phyloP scores from a whole-genome alignment of 2,888 invertebrate species.

The Xylota sylvarum region DNA sequence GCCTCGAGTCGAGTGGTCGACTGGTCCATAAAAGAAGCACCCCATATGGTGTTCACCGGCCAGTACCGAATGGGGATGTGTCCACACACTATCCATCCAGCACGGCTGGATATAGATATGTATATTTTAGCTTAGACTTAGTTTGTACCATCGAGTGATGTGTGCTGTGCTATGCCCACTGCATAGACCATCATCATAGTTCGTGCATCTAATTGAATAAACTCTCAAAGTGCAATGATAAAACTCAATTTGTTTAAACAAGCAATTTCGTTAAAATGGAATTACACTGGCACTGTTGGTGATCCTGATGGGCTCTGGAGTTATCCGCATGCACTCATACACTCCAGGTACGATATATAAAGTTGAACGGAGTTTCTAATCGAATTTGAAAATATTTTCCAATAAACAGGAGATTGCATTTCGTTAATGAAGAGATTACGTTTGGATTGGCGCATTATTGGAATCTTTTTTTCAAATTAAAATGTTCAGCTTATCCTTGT shows the following conservation, averaged over 20 bases:
- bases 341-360: slow-evolving; percentile 28
- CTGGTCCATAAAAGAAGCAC: slow-evolving; percentile 20
- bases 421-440: neutral
- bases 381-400: slow-evolving; percentile 12
- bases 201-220: slow-evolving; percentile 63
- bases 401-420: neutral
- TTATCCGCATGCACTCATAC: neutral
- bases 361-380: slow-evolving; percentile 38
- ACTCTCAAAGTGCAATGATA: slow-evolving; percentile 63
- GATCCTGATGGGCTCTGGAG: neutral
- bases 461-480: neutral
- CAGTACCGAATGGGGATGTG: slow-evolving; percentile 10
- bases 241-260: slow-evolving; percentile 71
- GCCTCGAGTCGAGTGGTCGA: neutral
- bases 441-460: neutral
- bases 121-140: slow-evolving; percentile 18
- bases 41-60: slow-evolving; percentile 44
- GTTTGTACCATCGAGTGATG: slow-evolving; percentile 59
- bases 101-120: slow-evolving; percentile 31
- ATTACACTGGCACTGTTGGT: slow-evolving; percentile 37
- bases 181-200: slow-evolving; percentile 31
- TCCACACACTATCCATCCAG: slow-evolving; percentile 30
- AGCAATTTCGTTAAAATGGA: slow-evolving; percentile 69
- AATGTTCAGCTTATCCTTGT: no score
- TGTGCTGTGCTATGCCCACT: neutral